phyloP scores from a whole-genome alignment of 2,113 vertebrate genomes.

The Sturnira hondurensis region DNA sequence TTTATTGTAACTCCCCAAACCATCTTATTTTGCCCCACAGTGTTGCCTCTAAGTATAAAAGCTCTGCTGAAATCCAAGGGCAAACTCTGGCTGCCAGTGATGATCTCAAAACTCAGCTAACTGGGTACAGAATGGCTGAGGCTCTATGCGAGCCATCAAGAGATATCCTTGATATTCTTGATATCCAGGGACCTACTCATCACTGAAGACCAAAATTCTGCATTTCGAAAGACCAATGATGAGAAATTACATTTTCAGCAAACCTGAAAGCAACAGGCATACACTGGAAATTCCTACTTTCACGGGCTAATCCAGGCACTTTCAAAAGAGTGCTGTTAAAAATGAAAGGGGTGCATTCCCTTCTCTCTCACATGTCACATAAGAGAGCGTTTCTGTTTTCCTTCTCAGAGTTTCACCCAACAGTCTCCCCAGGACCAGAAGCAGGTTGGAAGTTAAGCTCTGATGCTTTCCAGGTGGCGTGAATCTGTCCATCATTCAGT shows the following conservation, averaged over 20 bases:
- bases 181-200: not conserved
- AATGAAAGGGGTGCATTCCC: not conserved
- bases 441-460: not conserved
- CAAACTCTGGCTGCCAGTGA: not conserved
- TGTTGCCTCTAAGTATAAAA: not conserved
- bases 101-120: not conserved
- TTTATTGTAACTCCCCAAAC: not conserved
- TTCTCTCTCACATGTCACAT: not conserved
- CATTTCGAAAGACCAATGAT: not conserved
- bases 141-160: not conserved
- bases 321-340: not conserved
- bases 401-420: not conserved
- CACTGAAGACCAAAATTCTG: not conserved
- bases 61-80: not conserved
- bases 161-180: not conserved
- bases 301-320: not conserved
- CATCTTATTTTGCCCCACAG: not conserved
- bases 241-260: not conserved
- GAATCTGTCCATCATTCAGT: not conserved
- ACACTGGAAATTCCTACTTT: not conserved
- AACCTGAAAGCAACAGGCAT: not conserved
- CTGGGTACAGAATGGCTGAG: not conserved
- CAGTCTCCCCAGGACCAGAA: not conserved
- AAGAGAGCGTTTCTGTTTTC: not conserved
- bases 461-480: not conserved